Evolutionary conservation across 2,113 vertebrate genomes (phyloP).

Genomic region (Aepyceros melampus): DNA sequence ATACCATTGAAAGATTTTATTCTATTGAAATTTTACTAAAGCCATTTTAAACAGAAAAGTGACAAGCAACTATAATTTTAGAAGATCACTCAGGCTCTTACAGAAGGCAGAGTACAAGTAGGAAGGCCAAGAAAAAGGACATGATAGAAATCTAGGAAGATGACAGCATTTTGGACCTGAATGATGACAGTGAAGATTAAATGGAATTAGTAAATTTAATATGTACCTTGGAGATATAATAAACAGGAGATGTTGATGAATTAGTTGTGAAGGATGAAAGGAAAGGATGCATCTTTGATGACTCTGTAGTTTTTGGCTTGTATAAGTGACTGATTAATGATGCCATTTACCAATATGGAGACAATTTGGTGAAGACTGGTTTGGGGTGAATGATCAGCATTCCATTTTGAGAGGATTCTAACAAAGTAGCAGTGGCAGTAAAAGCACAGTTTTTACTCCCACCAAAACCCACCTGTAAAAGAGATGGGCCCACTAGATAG

Average conservation of each 20-base stretch:
- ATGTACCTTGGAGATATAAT: not conserved
- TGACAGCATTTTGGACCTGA: not conserved
- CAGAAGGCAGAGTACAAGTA: not conserved
- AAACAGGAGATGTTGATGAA: not conserved
- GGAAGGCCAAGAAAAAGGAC: not conserved
- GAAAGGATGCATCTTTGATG: not conserved
- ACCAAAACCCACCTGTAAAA: not conserved
- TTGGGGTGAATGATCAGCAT: not conserved
- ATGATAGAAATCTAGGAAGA: not conserved
- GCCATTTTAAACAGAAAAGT: not conserved
- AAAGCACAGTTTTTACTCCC: not conserved
- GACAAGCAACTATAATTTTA: not conserved
- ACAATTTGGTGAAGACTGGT: not conserved
- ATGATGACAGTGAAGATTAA: not conserved
- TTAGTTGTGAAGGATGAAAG: not conserved
- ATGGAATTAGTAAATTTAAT: not conserved
- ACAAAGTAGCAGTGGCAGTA: not conserved
- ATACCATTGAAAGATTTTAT: not conserved
- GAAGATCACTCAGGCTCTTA: not conserved
- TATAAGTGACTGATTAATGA: not conserved
- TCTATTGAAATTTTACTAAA: not conserved
- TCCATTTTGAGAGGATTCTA: not conserved
- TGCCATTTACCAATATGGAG: not conserved
- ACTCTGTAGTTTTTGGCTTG: not conserved
- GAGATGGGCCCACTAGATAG: not conserved